Base-by-base conservation (phyloP, 2,888 invertebrate genomes). In the Thymelicus lineola region DNA sequence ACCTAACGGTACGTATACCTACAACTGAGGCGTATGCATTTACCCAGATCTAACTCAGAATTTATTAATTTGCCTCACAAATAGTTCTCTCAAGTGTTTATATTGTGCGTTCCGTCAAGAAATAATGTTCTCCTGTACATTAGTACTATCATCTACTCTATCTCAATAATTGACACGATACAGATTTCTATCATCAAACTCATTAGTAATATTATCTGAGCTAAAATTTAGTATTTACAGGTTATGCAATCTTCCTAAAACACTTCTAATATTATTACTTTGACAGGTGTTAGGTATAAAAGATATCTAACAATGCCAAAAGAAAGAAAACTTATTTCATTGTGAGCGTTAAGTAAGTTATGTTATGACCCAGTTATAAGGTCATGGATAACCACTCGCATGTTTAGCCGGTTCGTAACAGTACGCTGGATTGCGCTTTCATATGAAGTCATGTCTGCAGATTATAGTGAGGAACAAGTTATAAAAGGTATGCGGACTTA, bases 361-460 rank as follows among this genome's bases (percentile, higher is more conserved):
- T 83, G 73, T 70, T 79, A 76, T 83, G 81, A 77, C 82, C 85
- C 70, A 86, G 75, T 80, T 87, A 77, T 87, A 88, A 86, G 90
- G 90, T 90, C 91, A 90, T 58, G 90, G 89, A 82, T 79, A 86
- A 79, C 85, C 46, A 60, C 80, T 75, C 72, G 73, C 81, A 85
- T 86, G 82, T 78, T 81, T 82, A 81, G 82, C 80, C 80, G 82
- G 83, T 75, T 80, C 79, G 83, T 84, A 83, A 79, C 75, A 79
- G 75, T 74, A 74, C 76, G 76, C 85, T 86, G 80, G 80, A 79
- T 76, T 84, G 79, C 72, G 75, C 73, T 76, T 78, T 77, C 76
- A 80, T 80, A 79, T 80, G 77, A 80, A 80, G 76, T 76, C 76
- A 74, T 76, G 67, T 72, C 73, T 70, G 71, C 69, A 63, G 66